Percentiles rank a stretch among this genome's conserved stretches.
Evolutionary conservation across 2,797 vertebrate species (phyloP).

Genomic region (Manis pentadactyla): DNA sequence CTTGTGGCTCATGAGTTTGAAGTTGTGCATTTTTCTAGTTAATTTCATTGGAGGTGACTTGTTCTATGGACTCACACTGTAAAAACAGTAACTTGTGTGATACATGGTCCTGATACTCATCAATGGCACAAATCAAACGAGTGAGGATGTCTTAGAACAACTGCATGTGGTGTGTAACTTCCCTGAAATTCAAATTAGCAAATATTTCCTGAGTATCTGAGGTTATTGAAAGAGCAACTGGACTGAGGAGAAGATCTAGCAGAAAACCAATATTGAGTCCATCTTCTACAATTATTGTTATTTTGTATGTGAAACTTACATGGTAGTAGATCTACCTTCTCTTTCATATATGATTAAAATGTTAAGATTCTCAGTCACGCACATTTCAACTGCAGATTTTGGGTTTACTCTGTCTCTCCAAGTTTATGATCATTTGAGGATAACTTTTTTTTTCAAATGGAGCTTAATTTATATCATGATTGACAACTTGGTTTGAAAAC

Average conservation of each 20-base stretch:
- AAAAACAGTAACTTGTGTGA: background rate
- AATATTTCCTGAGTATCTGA: background rate
- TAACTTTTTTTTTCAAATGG: background rate
- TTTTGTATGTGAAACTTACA: background rate
- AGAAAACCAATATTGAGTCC: background rate
- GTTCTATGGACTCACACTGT: background rate
- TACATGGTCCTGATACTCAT: background rate
- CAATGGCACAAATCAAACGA: background rate
- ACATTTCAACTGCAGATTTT: background rate
- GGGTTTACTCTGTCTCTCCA: background rate
- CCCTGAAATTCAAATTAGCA: background rate
- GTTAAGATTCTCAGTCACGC: background rate
- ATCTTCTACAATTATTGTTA: background rate
- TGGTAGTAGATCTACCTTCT: background rate
- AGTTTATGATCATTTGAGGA: background rate
- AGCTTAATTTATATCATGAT: background rate
- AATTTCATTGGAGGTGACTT: background rate
- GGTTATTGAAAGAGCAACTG: background rate
- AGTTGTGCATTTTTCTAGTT: background rate
- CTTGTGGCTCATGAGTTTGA: background rate
- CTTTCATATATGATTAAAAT: background rate
- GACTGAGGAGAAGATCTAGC: background rate
- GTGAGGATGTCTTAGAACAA: background rate
- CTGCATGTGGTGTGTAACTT: background rate
- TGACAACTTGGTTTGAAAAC: constrained; percentile 6